Percentiles rank a stretch among this genome's conserved stretches.
Conservation (phyloP, 2,113 vertebrate genomes). For the Xenopus laevis region DNA sequence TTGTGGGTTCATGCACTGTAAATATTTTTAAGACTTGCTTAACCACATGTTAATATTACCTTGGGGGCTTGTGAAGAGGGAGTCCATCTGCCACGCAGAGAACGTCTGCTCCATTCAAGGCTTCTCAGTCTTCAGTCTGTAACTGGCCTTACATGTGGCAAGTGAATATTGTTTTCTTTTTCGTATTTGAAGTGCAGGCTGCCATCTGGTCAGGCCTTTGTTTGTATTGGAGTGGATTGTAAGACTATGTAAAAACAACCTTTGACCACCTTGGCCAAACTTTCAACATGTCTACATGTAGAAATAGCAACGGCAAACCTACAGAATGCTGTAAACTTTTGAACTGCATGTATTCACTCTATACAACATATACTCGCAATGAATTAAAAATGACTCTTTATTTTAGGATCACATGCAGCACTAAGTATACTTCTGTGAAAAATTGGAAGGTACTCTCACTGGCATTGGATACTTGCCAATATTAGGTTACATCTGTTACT, state of each 20-base stretch:
- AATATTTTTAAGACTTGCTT: neutral
- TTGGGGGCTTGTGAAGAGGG: slow-evolving; percentile 5
- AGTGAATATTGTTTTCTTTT: neutral
- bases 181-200: slow-evolving; percentile 5
- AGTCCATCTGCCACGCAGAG: neutral
- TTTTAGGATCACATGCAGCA: too few species aligned
- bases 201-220: slow-evolving; percentile 6
- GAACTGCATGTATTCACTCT: neutral
- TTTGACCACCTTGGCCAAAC: slow-evolving; percentile 9
- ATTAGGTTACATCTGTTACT: too few species aligned
- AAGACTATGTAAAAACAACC: slow-evolving; percentile 10
- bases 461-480: too few species aligned
- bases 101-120: neutral
- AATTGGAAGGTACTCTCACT: too few species aligned
- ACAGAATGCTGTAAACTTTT: slow-evolving; percentile 28
- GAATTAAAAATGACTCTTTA: too few species aligned
- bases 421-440: too few species aligned
- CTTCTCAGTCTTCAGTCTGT: neutral
- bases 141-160: slow-evolving; percentile 3
- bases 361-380: neutral
- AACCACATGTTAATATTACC: slow-evolving; percentile 11
- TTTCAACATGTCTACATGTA: neutral
- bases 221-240: slow-evolving; percentile 4
- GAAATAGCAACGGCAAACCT: neutral
- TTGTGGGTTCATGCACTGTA: slow-evolving; percentile 1